These are phyloP conservation scores for Rhinoderma darwinii DNA, from an alignment of 2,113 vertebrate species.

Conservation along the genomic window DNA sequence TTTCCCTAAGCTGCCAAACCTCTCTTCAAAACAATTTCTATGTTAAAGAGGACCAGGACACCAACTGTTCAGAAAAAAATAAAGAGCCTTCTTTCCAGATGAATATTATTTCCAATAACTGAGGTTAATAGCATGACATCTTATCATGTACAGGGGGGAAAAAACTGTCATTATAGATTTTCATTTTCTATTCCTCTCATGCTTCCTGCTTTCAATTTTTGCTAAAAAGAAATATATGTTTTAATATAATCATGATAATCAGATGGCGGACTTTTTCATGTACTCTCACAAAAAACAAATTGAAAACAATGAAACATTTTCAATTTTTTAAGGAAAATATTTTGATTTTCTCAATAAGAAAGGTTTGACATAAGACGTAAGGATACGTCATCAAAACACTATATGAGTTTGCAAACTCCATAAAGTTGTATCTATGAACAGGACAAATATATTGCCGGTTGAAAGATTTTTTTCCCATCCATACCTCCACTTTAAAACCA, in stretches of 20 bases:
- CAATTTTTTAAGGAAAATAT: background rate
- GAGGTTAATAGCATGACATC: conserved; percentile 35
- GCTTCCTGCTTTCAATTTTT: conserved; percentile 5
- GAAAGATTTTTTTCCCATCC: too few relatives aligned
- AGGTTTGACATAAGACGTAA: too few relatives aligned
- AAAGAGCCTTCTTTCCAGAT: background rate
- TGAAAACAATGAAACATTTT: background rate
- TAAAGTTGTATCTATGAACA: too few relatives aligned
- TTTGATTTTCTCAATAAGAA: too few relatives aligned
- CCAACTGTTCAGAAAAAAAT: conserved; percentile 41
- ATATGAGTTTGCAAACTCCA: too few relatives aligned
- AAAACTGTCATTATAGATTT: background rate
- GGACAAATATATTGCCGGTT: too few relatives aligned
- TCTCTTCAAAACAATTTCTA: conserved; percentile 50
- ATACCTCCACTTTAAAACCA: too few relatives aligned
- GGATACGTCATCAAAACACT: too few relatives aligned
- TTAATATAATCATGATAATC: background rate
- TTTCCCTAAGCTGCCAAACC: conserved; percentile 45
- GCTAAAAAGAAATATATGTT: background rate
- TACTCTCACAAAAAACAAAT: background rate
- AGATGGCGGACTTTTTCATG: background rate
- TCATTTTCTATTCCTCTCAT: conserved; percentile 23
- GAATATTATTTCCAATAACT: conserved; percentile 18
- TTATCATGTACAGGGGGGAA: background rate
- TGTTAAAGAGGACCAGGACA: conserved; percentile 35